Base-by-base conservation (phyloP, 1,140 invertebrate species). In the Eubasilissa regina region DNA sequence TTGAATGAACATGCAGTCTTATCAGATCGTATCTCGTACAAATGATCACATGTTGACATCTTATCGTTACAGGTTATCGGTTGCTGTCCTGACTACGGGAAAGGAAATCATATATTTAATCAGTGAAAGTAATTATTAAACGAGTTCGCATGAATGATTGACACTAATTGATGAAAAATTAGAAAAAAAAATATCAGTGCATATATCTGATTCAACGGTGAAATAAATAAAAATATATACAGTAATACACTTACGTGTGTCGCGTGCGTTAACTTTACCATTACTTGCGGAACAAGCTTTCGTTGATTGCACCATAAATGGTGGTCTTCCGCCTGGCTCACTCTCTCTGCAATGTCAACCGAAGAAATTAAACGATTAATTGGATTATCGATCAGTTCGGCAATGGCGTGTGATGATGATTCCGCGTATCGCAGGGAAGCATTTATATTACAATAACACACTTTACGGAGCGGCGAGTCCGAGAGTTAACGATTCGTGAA, bases 91-190 rank as follows among this genome's bases (percentile, higher is more conserved):
- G 21, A 44, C 17, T 55, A 17, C 62, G 35, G 19, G 15, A 44
- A 60, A 62, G 43, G 75, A 78, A 74, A 68, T 75, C 53, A 25
- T 35, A 35, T 35, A 35, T 60, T 44, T 44, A 10, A 77, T 15
- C 55, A 80, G 79, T 73, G 79, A 80, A 80, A 80, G 78, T 75
- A 80, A 80, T 80, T 80, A 56, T 25, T 8, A 45, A 78, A n/a
- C 62, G 10, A 10, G 47, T 43, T 79, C 72, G 60, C 21, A 15
- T 25, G 70, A 78, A 74, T 78, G 80, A 82, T 79, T 81, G 80
- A 81, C 80, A 43, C 51, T 82, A 82, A 82, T 82, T 82, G 80
- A 82, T 77, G 62, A 15, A 74, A 82, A 72, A 35, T 35, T 35
- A 35, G 25, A 35, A 82, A 44, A 70, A 35, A 48, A 48, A 75